Evolutionary conservation across 2,888 invertebrate genomes (phyloP).

Genomic region (Sarcophaga caerulescens): DNA sequence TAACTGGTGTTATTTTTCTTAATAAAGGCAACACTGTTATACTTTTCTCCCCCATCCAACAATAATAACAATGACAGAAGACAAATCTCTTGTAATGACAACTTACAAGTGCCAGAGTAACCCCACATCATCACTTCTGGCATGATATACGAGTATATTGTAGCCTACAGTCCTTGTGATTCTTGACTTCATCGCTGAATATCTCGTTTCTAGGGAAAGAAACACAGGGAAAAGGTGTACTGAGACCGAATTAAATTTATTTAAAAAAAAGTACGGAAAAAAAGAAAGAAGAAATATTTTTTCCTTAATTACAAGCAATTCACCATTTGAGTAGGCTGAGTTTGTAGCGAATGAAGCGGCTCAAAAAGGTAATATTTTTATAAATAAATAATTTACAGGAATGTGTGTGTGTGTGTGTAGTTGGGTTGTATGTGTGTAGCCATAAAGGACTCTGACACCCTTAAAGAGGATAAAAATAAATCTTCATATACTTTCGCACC

Average conservation of each 20-base stretch:
- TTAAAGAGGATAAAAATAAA: background rate
- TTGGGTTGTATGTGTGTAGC: background rate
- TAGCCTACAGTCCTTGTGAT: background rate
- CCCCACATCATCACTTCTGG: no score
- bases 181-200: no score
- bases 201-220: no score
- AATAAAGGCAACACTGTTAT: background rate
- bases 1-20: background rate
- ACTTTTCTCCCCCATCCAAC: background rate
- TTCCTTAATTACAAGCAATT: constrained; percentile 3
- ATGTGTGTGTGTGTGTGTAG: background rate
- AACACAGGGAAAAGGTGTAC: background rate
- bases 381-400: background rate
- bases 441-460: background rate
- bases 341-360: background rate
- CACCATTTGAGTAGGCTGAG: background rate
- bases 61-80: background rate
- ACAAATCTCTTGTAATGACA: background rate
- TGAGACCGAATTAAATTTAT: no score
- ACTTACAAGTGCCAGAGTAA: background rate
- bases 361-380: background rate
- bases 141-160: background rate
- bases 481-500: no score
- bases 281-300: background rate
- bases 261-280: background rate